A percentile compares a stretch with the other conserved stretches of the same genome.
Evolutionary conservation across 1,140 invertebrate species (phyloP).

Genomic region (Trissolcus basalis): DNA sequence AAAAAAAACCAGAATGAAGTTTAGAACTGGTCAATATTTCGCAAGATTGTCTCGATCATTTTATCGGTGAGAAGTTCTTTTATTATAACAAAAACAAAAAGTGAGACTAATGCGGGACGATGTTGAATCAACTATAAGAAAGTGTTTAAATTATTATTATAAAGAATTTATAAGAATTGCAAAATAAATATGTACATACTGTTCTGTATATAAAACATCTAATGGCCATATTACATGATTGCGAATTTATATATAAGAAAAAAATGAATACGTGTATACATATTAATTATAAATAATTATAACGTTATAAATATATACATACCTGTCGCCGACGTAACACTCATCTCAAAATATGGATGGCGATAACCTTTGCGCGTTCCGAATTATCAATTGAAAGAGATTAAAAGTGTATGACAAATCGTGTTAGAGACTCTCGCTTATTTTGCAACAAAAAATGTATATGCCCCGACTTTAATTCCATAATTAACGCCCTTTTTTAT

Average conservation of each 20-base stretch:
- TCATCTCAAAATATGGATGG: slow-evolving; percentile 27
- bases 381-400: slow-evolving; percentile 27
- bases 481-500: slow-evolving; percentile 54
- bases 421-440: slow-evolving; percentile 41
- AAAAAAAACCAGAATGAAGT: too few species aligned
- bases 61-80: too few species aligned
- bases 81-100: slow-evolving; percentile 4
- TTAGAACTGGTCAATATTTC: too few species aligned
- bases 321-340: slow-evolving; percentile 34
- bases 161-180: slow-evolving; percentile 52
- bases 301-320: slow-evolving; percentile 51
- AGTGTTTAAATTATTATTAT: slow-evolving; percentile 47
- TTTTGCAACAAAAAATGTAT: slow-evolving; percentile 40
- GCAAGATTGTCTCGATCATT: too few species aligned
- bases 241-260: slow-evolving; percentile 51
- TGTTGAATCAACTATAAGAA: not conserved
- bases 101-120: slow-evolving; percentile 1
- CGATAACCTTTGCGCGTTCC: slow-evolving; percentile 16
- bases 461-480: slow-evolving; percentile 53
- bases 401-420: slow-evolving; percentile 31
- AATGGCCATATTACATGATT: slow-evolving; percentile 65
- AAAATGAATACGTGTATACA: slow-evolving; percentile 47
- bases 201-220: slow-evolving; percentile 66
- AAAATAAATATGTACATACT: slow-evolving; percentile 66
- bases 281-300: slow-evolving; percentile 47